Evolutionary conservation across 2,113 vertebrate species (phyloP).

Genomic region (Zosterops lateralis): DNA sequence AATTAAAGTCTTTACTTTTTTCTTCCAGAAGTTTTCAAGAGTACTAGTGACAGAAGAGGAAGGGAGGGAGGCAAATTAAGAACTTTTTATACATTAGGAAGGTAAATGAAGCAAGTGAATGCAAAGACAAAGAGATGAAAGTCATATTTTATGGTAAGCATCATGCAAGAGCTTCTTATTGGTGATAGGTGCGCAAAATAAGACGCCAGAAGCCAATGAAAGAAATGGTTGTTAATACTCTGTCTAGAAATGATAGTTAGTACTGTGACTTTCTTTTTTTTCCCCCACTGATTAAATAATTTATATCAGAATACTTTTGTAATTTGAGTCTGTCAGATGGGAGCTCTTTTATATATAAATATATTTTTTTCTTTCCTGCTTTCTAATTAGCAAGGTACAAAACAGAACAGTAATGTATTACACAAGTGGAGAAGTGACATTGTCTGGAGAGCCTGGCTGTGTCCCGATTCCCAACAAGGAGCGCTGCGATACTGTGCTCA

Average conservation of each 20-base stretch:
- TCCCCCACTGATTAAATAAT: conserved; percentile 65
- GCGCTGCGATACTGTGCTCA: accelerated
- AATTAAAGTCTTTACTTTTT: conserved; percentile 60
- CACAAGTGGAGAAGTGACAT: conserved; percentile 35
- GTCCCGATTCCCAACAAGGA: background rate
- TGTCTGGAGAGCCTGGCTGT: conserved; percentile 38
- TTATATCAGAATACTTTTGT: conserved; percentile 69
- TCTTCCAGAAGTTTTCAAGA: conserved; percentile 65
- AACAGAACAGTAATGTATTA: conserved; percentile 53
- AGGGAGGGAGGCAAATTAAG: conserved; percentile 54
- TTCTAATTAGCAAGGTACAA: conserved; percentile 64
- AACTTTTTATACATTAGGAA: conserved; percentile 65
- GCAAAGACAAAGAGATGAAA: conserved; percentile 72
- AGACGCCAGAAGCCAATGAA: conserved; percentile 69
- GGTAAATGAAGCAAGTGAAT: conserved; percentile 65
- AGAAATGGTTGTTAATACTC: conserved; percentile 61
- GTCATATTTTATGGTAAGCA: conserved; percentile 68
- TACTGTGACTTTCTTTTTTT: conserved; percentile 59
- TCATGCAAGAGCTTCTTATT: conserved; percentile 62
- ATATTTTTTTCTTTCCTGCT: conserved; percentile 47
- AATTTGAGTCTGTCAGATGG: conserved; percentile 67
- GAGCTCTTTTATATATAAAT: conserved; percentile 69
- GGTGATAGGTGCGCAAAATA: conserved; percentile 51
- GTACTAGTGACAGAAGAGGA: conserved; percentile 55
- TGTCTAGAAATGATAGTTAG: conserved; percentile 70